Evolutionary conservation across 2,113 vertebrate species (phyloP).

Genomic region (Sprattus sprattus): DNA sequence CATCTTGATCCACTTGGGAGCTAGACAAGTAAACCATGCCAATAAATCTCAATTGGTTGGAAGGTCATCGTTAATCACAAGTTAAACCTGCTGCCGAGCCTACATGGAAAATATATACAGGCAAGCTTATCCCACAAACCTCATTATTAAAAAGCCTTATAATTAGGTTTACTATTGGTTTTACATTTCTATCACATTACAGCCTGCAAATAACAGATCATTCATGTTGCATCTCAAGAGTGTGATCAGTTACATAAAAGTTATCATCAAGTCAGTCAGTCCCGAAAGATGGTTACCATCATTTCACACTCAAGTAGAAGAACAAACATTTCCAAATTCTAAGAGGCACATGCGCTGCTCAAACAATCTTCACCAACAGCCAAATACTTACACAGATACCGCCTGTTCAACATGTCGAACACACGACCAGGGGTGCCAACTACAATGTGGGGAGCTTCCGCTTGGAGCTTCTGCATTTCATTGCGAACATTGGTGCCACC

Average conservation of each 20-base stretch:
- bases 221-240: not conserved
- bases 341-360: not conserved
- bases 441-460: conserved; percentile 85
- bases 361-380: not conserved
- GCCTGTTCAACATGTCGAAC: conserved; percentile 86
- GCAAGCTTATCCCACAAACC: no score
- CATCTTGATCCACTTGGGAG: conserved; percentile 97
- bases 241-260: conserved; percentile 65
- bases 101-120: conserved; percentile 44
- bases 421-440: conserved; percentile 87
- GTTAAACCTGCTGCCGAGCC: conserved; percentile 97
- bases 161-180: not conserved
- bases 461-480: conserved; percentile 88
- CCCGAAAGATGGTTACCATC: conserved; percentile 79
- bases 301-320: conserved; percentile 63
- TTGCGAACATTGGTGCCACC: conserved; percentile 87
- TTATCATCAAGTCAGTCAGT: conserved; percentile 72
- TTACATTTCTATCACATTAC: not conserved
- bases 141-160: no score
- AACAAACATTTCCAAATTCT: not conserved
- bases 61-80: conserved; percentile 98
- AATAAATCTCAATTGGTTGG: conserved; percentile 91
- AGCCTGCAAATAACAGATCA: no score
- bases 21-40: conserved; percentile 56
- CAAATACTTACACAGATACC: conserved; percentile 80